A percentile compares a stretch with the other conserved stretches of the same genome.
These are phyloP conservation scores for Drosophila ambigua DNA, from an alignment of 1,140 invertebrate species.

Conservation along the genomic window DNA sequence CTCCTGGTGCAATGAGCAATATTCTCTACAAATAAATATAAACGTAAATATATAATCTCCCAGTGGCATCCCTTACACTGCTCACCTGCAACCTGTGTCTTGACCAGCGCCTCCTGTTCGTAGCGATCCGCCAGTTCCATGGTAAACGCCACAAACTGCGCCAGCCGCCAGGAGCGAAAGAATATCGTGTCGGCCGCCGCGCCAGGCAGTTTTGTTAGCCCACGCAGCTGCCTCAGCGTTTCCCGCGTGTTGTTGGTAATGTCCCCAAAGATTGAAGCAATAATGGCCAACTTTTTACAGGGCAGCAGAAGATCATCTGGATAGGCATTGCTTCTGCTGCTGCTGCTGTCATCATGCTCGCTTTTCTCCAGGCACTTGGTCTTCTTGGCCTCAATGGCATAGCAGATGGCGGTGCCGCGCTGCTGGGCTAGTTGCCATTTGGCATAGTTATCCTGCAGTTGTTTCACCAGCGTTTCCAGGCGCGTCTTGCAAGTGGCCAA, in stretches of 20 bases:
- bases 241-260: constrained; percentile 61
- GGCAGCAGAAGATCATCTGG: constrained; percentile 49
- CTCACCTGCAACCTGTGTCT: constrained; percentile 63
- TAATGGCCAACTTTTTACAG: constrained; percentile 69
- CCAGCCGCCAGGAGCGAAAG: constrained; percentile 65
- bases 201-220: constrained; percentile 48
- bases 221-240: constrained; percentile 52
- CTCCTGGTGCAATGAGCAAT: constrained; percentile 62
- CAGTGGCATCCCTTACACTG: background rate
- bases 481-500: constrained; percentile 53
- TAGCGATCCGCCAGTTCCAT: constrained; percentile 59
- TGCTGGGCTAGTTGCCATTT: constrained; percentile 79
- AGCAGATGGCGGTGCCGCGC: constrained; percentile 65
- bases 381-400: constrained; percentile 71
- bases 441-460: constrained; percentile 59
- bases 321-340: constrained; percentile 24
- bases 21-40: constrained; percentile 40
- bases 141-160: constrained; percentile 64
- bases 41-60: background rate
- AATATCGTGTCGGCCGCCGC: constrained; percentile 41
- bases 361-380: constrained; percentile 55
- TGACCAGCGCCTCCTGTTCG: constrained; percentile 53
- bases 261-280: constrained; percentile 70
- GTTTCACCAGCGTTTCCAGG: constrained; percentile 46
- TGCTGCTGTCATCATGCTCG: background rate